Evolutionary conservation across 2,113 vertebrate species (phyloP).

Genomic region (Fulmarus glacialis): DNA sequence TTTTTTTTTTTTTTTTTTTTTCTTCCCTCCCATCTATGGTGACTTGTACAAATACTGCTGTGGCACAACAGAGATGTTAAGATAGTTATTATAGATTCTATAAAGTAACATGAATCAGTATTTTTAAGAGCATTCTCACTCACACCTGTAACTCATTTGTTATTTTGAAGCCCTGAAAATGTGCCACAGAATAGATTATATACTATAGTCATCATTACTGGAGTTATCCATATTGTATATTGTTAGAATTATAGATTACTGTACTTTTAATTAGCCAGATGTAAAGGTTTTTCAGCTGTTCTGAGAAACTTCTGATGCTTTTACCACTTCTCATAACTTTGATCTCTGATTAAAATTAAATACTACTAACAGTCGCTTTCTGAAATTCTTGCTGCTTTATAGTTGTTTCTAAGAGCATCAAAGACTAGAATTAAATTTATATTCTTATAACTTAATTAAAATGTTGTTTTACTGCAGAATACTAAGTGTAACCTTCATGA

Average conservation of each 20-base stretch:
- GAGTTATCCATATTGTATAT: background rate
- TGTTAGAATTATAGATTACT: background rate
- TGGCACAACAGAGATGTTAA: background rate
- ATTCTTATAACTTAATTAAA: background rate
- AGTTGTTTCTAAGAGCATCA: background rate
- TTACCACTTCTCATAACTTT: constrained; percentile 1
- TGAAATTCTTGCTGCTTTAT: background rate
- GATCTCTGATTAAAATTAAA: constrained; percentile 30
- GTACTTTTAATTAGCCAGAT: background rate
- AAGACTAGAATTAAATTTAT: constrained; percentile 12
- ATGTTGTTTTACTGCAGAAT: background rate
- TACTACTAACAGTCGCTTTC: background rate
- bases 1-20: background rate
- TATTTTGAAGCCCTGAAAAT: background rate
- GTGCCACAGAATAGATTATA: background rate
- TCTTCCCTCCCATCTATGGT: background rate
- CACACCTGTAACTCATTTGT: background rate
- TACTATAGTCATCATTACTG: background rate
- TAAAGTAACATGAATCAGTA: background rate
- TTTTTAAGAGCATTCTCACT: background rate
- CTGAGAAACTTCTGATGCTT: background rate
- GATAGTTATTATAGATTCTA: background rate
- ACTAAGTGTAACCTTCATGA: background rate
- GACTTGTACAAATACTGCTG: background rate
- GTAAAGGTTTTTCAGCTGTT: background rate